Evolutionary conservation across 2,888 invertebrate species (phyloP).

Genomic region (Chalcis sispes): DNA sequence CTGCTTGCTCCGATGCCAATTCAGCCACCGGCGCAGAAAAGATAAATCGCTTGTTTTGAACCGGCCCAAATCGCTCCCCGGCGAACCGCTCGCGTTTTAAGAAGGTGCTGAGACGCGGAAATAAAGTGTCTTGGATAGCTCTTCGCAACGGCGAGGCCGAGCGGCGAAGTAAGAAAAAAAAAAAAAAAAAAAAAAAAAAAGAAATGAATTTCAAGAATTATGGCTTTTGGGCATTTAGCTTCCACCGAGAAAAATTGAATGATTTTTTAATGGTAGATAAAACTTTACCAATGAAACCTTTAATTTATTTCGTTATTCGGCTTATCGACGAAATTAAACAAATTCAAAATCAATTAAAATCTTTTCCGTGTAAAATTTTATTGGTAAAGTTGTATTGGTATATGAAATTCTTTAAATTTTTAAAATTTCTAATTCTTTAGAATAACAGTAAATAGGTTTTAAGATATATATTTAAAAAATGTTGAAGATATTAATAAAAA

Average conservation of each 20-base stretch:
- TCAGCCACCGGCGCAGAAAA: conserved; percentile 70
- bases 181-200: conserved; percentile 5
- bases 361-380: no score
- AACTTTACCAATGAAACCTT: neutral
- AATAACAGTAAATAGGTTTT: no score
- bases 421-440: no score
- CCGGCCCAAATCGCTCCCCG: conserved; percentile 63
- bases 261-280: conserved; percentile 50
- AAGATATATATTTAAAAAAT: no score
- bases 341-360: neutral
- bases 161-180: neutral
- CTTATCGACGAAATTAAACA: neutral
- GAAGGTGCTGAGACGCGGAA: conserved; percentile 59
- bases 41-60: conserved; percentile 73
- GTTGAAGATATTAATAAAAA: no score
- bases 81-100: conserved; percentile 60
- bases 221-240: conserved; percentile 35
- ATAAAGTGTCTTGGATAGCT: conserved; percentile 54
- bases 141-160: no score
- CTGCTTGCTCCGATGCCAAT: conserved; percentile 63
- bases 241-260: conserved; percentile 45
- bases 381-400: no score
- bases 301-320: no score
- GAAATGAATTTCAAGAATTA: conserved; percentile 44
- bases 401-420: no score